These are phyloP conservation scores for Danio choprae DNA, from an alignment of 2,797 vertebrate genomes.

Conservation along the genomic window DNA sequence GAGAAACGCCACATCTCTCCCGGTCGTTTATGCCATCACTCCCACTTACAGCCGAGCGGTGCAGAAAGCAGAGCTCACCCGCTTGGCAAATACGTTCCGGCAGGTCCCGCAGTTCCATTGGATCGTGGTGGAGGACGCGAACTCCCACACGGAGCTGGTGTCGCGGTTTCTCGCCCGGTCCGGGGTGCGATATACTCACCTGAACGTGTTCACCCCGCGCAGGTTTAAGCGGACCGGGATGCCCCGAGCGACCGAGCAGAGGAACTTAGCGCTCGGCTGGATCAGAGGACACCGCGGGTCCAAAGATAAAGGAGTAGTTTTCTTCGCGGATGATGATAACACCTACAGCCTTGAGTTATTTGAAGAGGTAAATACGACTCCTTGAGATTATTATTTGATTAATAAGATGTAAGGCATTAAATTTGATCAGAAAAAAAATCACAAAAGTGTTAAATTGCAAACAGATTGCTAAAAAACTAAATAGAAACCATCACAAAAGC, in stretches of 20 bases:
- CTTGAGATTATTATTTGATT: background rate
- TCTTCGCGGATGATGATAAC: conserved; percentile 99
- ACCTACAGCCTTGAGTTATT: conserved; percentile 98
- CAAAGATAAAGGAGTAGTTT: conserved; percentile 88
- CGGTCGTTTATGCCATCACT: conserved; percentile 93
- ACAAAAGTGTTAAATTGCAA: too few relatives aligned
- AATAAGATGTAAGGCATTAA: background rate
- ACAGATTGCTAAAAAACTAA: too few relatives aligned
- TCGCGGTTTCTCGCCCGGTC: conserved; percentile 86
- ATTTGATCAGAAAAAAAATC: too few relatives aligned
- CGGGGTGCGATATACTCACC: conserved; percentile 90
- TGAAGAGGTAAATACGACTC: conserved; percentile 84
- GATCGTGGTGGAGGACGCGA: conserved; percentile 94
- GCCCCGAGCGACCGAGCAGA: conserved; percentile 95
- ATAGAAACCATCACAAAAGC: too few relatives aligned
- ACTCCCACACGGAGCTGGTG: conserved; percentile 88
- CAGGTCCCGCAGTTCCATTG: conserved; percentile 94
- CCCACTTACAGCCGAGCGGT: conserved; percentile 94
- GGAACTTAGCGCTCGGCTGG: conserved; percentile 92
- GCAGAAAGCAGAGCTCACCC: conserved; percentile 97
- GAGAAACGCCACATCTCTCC: conserved; percentile 72
- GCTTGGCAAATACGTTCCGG: conserved; percentile 92
- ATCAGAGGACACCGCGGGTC: conserved; percentile 83
- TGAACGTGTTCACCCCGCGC: conserved; percentile 90
- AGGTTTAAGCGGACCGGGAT: conserved; percentile 91